Percentiles rank a stretch among this genome's conserved stretches.
These are phyloP conservation scores for Ochropacha duplaris DNA, from an alignment of 2,888 invertebrate genomes.

Conservation along the genomic window DNA sequence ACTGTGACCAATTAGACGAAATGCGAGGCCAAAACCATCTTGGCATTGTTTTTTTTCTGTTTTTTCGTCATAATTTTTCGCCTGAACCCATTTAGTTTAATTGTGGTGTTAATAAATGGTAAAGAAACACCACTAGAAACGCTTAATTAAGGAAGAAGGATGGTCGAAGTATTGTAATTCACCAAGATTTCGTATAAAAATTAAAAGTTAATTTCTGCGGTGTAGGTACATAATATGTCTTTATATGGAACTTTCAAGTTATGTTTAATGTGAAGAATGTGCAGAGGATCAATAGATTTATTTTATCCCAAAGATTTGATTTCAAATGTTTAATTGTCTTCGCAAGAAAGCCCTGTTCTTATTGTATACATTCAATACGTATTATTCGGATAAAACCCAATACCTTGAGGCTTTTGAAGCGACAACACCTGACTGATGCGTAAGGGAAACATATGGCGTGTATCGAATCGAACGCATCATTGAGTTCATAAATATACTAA, in stretches of 20 bases:
- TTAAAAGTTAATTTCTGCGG: no score
- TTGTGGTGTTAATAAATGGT: conserved; percentile 13
- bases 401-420: not conserved
- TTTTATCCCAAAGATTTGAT: no score
- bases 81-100: conserved; percentile 12
- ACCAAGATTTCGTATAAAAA: no score
- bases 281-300: no score
- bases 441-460: not conserved
- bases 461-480: not conserved
- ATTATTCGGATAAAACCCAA: not conserved
- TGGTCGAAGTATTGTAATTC: no score
- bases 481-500: not conserved
- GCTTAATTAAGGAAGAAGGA: no score
- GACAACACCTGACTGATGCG: not conserved
- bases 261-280: no score
- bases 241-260: no score
- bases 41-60: conserved; percentile 15
- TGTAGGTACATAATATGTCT: no score
- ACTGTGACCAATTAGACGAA: conserved; percentile 38
- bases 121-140: not conserved
- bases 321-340: no score
- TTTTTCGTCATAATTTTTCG: conserved; percentile 9
- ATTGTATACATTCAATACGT: not conserved
- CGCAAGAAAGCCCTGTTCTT: not conserved
- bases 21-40: conserved; percentile 27